These are phyloP conservation scores for Taeniopygia guttata DNA, from an alignment of 2,797 vertebrate species.

Conservation along the genomic window DNA sequence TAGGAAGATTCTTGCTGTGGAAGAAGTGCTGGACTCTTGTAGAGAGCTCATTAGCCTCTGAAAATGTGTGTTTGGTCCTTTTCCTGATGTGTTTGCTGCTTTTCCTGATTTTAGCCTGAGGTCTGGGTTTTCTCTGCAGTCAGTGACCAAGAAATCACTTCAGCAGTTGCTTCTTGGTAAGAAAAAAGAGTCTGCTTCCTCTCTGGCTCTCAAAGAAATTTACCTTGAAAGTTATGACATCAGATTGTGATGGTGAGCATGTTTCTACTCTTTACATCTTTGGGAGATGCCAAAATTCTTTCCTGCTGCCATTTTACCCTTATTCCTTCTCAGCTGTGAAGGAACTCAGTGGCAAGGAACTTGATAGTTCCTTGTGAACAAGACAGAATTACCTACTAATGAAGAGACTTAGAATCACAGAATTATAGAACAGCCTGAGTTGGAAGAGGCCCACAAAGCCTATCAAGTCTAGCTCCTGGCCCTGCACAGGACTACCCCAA, in stretches of 20 bases:
- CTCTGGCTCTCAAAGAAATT: not conserved
- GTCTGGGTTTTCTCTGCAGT: not conserved
- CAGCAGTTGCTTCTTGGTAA: not conserved
- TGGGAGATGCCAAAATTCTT: not conserved
- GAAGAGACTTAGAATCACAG: not conserved
- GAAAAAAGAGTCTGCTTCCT: not conserved
- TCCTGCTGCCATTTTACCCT: not conserved
- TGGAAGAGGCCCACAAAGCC: not conserved
- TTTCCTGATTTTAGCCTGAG: not conserved
- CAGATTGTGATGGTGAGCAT: not conserved
- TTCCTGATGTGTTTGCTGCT: too few relatives aligned
- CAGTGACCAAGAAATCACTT: not conserved
- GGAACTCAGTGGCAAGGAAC: not conserved
- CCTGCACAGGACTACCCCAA: not conserved
- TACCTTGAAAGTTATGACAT: not conserved
- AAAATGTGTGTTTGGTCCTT: not conserved
- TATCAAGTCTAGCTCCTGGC: not conserved
- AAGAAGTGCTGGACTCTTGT: not conserved
- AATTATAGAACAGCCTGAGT: not conserved
- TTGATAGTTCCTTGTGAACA: not conserved
- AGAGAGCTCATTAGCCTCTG: not conserved
- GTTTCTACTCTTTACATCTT: not conserved
- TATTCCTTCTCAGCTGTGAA: not conserved
- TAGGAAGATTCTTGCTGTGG: not conserved
- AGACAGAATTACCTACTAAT: not conserved